Base-by-base conservation (phyloP, 2,113 vertebrate genomes). In the Tetrax tetrax region DNA sequence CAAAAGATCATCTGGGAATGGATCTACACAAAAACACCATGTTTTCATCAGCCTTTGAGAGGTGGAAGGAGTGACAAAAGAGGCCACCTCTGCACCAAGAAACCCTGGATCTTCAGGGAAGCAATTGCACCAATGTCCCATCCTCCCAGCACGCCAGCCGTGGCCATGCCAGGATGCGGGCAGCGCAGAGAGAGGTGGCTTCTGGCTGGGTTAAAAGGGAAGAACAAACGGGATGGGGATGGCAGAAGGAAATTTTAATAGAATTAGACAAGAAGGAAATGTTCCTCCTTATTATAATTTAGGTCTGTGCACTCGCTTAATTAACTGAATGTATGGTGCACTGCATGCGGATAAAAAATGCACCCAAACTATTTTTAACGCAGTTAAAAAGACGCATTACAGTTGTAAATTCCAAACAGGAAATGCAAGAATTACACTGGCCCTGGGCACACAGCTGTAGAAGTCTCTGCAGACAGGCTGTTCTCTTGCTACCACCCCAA, bases 301-400 rank as follows among this genome's bases (percentile, higher is more conserved):
- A 89, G 61, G 81, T 48, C 87, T 13, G 0, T 28, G 81, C 91
- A 64, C 86, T 78, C 61, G 41, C 79, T 92, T 92, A 94, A 96
- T 96, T 94, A 95, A n/a, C 61, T 87, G 83, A 66, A 82, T 75
- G 65, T 79, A 72, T 21, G 61, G 91, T 76, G 81, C 89, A 71
- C 38, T 8, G 65, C 14, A 93, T 76, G 93, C 53, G 0, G 95
- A 79, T 57, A 35, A 82, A 92, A 96, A 84, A 95, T 69, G 89
- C 89, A 85, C 81, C 80, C 54, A 76, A 94, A 83, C 87, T 96
- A 96, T 96, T 95, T 96, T 95, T 96, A 94, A 93, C 33, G 0
- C 69, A 18, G 22, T 48, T 76, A 76, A 76, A 92, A 86, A 76
- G 94, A 75, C 7, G 1, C 74, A 65, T 79, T 79, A 31, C 33